Percentiles rank a stretch among this genome's conserved stretches.
Conservation (phyloP, 2,888 invertebrate genomes). For the Petrolisthes manimaculis region DNA sequence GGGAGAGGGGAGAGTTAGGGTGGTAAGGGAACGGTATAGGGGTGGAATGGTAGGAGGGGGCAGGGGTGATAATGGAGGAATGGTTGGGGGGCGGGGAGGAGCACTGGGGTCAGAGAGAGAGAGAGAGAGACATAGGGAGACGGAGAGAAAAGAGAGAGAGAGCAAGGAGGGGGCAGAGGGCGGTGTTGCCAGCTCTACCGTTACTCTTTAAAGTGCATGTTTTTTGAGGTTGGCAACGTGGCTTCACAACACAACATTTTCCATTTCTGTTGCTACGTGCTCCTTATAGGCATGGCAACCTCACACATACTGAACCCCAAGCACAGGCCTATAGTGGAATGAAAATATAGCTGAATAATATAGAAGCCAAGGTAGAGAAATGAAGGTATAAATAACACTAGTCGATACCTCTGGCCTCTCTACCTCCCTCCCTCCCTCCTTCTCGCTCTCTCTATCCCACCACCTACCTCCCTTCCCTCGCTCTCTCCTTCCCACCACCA, state of each 20-base stretch:
- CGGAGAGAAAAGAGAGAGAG: neutral
- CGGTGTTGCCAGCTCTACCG: constrained; percentile 48
- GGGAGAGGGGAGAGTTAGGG: neutral
- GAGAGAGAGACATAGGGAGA: neutral
- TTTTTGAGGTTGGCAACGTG: neutral
- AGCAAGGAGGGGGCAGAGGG: constrained; percentile 18
- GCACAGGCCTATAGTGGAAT: neutral
- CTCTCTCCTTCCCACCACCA: constrained; percentile 17
- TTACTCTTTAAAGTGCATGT: constrained; percentile 42
- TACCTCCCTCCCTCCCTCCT: neutral
- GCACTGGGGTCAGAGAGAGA: neutral
- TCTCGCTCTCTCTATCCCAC: constrained; percentile 14
- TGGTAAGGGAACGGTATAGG: neutral
- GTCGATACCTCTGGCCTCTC: constrained; percentile 31
- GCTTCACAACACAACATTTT: neutral
- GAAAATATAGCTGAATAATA: neutral
- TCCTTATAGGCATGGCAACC: neutral
- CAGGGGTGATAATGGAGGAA: neutral
- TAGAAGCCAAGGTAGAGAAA: constrained; percentile 19
- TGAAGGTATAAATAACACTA: constrained; percentile 39
- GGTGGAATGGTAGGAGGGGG: neutral
- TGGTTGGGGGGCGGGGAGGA: neutral
- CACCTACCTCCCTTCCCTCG: constrained; percentile 2
- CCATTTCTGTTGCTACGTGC: neutral
- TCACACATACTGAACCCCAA: neutral